Evolutionary conservation across 2,888 invertebrate genomes (phyloP), one percentile per base, ranked within the genome.

Genomic region (Nymphalis c-album): DNA sequence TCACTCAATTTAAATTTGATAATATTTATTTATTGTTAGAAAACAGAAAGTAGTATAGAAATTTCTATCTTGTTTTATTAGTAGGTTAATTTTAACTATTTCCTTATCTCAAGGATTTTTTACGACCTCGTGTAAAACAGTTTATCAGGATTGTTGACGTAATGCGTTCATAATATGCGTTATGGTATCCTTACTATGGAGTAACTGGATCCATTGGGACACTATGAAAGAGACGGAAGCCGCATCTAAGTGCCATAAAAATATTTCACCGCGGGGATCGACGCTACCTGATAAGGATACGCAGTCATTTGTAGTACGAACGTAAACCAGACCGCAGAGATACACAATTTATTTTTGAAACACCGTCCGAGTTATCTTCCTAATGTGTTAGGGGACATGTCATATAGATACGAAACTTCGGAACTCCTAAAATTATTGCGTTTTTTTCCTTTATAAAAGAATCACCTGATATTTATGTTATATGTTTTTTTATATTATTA

Each of bases 211-310:
- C 85, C 80, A 78, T 71, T 71, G 78, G 78, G 78, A 75, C 77
- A 76, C 75, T 75, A 74, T 78, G 81, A 83, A 80, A 83, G 82
- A 84, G 81, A 80, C 88, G 85, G 88, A 87, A 89, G 90, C 87
- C 84, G 82, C 79, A 80, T 85, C 82, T 75, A 84, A 85, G 84
- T 78, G 80, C 85, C 83, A 88, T 90, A 88, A 90, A 90, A 88
- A 89, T 90, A 88, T 86, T 90, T 90, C 85, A 90, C 85, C 78
- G 82, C 82, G 79, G 83, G 82, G 83, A 82, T 83, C 85, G 80
- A 78, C 74, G 87, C 89, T 91, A 90, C 89, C 87, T 88, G 90
- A 90, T 89, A 90, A 88, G 86, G 86, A 84, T 88, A 90, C 87
- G 87, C 86, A 82, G 85, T 86, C 85, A 84, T 88, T 90, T 87